Percentiles rank a stretch among this genome's conserved stretches.
These are phyloP conservation scores for Gadus chalcogrammus DNA, from an alignment of 2,113 vertebrate genomes.

Conservation along the genomic window DNA sequence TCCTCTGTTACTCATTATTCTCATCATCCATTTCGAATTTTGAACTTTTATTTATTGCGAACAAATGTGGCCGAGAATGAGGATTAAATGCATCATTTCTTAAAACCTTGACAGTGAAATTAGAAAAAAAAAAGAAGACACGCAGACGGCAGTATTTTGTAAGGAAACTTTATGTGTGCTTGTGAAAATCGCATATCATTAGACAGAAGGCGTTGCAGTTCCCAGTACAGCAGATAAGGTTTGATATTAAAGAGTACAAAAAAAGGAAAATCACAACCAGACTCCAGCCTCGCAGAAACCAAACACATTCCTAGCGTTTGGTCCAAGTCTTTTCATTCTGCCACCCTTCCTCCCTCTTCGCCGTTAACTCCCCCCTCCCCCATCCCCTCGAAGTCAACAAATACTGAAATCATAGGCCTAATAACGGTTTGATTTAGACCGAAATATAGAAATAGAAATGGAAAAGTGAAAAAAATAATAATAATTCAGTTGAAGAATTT, in stretches of 20 bases:
- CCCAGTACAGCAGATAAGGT: constrained; percentile 81
- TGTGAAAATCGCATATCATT: constrained; percentile 73
- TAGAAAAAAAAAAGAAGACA: background rate
- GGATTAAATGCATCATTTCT: too few relatives aligned
- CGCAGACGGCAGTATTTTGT: constrained; percentile 57
- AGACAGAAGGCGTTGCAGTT: constrained; percentile 75
- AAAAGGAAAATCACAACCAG: constrained; percentile 64
- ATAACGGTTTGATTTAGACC: constrained; percentile 23
- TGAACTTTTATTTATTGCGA: too few relatives aligned
- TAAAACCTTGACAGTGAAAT: too few relatives aligned
- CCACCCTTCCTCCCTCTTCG: constrained; percentile 12
- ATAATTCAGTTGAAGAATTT: constrained; percentile 12
- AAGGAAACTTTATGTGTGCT: constrained; percentile 80
- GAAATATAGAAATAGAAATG: background rate
- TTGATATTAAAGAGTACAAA: constrained; percentile 80
- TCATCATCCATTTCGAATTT: too few relatives aligned
- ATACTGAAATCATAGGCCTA: constrained; percentile 23
- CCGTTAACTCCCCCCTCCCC: constrained; percentile 7
- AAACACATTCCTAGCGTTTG: constrained; percentile 56
- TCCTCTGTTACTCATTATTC: too few relatives aligned
- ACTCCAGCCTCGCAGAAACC: constrained; percentile 53
- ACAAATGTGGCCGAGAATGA: too few relatives aligned
- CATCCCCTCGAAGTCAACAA: constrained; percentile 20
- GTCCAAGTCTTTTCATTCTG: constrained; percentile 60
- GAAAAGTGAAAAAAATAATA: background rate